phyloP scores from a whole-genome alignment of 2,113 vertebrate genomes.

The Dicrurus megarhynchus region DNA sequence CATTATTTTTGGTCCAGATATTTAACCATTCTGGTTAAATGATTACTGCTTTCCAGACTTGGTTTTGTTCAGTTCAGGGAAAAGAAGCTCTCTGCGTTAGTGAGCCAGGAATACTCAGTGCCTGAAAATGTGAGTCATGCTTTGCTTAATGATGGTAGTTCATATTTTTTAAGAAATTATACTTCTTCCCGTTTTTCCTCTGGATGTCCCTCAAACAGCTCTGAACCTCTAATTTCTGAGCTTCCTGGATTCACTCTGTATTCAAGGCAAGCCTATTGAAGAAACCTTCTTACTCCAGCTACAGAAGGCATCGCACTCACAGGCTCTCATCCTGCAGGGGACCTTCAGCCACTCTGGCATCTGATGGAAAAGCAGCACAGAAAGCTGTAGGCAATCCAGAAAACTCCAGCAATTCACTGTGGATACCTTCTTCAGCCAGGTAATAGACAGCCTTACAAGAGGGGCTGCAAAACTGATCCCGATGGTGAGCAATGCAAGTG shows the following conservation, averaged over 20 bases:
- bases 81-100: neutral
- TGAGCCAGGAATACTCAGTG: neutral
- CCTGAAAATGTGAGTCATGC: neutral
- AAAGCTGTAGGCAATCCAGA: neutral
- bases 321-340: neutral
- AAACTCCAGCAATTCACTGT: neutral
- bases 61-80: rapidly evolving
- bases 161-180: neutral
- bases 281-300: neutral
- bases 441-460: neutral
- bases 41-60: neutral
- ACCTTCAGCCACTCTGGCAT: neutral
- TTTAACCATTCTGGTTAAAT: neutral
- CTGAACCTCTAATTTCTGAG: neutral
- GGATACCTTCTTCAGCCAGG: neutral
- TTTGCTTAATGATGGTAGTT: neutral
- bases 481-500: neutral
- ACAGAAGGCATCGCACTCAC: too few species aligned
- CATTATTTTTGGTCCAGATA: neutral
- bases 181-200: neutral
- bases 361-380: neutral
- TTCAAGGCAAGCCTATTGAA: neutral
- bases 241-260: neutral
- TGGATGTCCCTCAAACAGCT: neutral
- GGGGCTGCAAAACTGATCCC: too few species aligned